Base-by-base conservation (phyloP, 2,113 vertebrate species). In the Genyomyrus donnyi region DNA sequence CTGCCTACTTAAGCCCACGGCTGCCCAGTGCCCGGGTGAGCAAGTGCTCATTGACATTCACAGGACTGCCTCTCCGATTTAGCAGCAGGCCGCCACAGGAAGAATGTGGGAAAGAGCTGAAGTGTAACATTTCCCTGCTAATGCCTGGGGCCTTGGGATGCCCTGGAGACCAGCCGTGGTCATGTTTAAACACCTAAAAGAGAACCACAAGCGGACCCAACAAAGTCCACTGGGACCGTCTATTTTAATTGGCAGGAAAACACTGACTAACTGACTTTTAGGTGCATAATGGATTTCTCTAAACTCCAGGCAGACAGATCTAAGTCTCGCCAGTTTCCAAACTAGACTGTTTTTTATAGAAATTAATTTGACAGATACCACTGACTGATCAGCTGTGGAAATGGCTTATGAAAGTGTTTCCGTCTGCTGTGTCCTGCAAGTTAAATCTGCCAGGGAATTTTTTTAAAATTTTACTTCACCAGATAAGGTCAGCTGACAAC, bases 21-120 rank as follows among this genome's bases (percentile, higher is more conserved):
- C 91, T 90, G 92, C 91, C 88, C 89, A n/a, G 48, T 87, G 84
- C 89, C 88, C 53, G 19, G 31, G 70, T 39, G 48, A 53, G 45
- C 46, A 85, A 50, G 74, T 45, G 48, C 50, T 89, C 89, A 89
- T 91, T 93, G 91, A 92, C 91, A 93, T 93, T 94, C 91, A 88
- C 92, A 8, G 84, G 86, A 85, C 84, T 85, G 80, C 45, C 0
- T 66, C 91, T 74, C 80, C 13, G 50, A 85, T 42, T 85, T 56
- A 89, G 49, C 89, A 89, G 80, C 77, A 89, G 31, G 45, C 88
- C 8, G 48, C 21, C 45, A 35, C 24, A 80, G 52, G 83, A 50
- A 9, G 84, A 87, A 58, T 48, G 49, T 86, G 56, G 83, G 80
- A 31, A 87, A 90, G 17, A 56, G 56, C 89, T 87, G 56, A 66